Conservation (phyloP, 2,113 vertebrate genomes). For the Leptodactylus fuscus region DNA sequence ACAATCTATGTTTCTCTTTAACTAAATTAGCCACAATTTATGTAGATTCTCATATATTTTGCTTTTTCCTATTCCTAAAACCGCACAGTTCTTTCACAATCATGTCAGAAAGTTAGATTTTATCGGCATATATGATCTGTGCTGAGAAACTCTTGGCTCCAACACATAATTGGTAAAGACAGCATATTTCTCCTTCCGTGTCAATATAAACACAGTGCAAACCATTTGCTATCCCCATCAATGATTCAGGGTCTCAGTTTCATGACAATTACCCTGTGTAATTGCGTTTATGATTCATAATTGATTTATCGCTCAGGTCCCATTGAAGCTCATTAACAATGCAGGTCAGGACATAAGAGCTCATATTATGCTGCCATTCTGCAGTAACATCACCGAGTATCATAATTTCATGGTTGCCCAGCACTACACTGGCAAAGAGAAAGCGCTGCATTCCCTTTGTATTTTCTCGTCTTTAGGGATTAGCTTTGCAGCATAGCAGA, state of each 20-base stretch:
- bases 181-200: constrained; percentile 38
- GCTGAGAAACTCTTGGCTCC: constrained; percentile 9
- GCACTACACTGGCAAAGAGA: constrained; percentile 10
- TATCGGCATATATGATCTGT: no score
- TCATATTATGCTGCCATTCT: constrained; percentile 17
- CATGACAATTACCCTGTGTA: constrained; percentile 46
- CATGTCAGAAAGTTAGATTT: neutral
- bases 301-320: constrained; percentile 50
- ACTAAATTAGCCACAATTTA: neutral
- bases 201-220: constrained; percentile 50
- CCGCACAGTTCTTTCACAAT: neutral
- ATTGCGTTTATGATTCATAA: constrained; percentile 44
- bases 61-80: neutral
- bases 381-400: neutral
- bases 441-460: constrained; percentile 24
- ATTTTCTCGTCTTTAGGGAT: constrained; percentile 29
- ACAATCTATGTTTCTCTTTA: neutral
- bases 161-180: neutral
- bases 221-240: neutral
- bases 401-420: constrained; percentile 20
- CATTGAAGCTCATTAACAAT: constrained; percentile 34
- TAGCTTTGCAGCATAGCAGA: constrained; percentile 38
- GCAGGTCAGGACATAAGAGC: constrained; percentile 30
- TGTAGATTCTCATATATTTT: neutral
- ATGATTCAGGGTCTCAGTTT: constrained; percentile 42